Evolutionary conservation across 2,888 invertebrate species (phyloP).

Genomic region (Escarpia spicata): DNA sequence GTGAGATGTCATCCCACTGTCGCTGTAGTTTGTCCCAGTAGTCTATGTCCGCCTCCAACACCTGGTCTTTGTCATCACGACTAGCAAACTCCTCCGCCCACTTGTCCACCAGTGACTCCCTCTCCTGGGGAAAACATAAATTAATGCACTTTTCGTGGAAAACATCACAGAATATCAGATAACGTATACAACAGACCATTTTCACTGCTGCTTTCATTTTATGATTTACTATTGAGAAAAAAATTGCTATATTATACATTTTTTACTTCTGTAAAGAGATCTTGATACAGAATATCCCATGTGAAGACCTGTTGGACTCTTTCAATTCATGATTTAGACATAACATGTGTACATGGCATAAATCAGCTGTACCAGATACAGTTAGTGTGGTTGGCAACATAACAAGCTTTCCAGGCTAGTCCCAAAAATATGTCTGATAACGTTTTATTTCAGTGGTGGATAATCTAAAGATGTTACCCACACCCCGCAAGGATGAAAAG

Average conservation of each 20-base stretch:
- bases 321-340: too few relatives aligned
- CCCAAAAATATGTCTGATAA: neutral
- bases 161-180: neutral
- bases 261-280: too few relatives aligned
- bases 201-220: too few relatives aligned
- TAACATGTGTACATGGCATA: too few relatives aligned
- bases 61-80: slow-evolving; percentile 44
- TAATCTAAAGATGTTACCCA: too few relatives aligned
- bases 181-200: neutral
- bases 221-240: too few relatives aligned
- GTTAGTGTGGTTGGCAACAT: too few relatives aligned
- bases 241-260: too few relatives aligned
- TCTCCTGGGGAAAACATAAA: slow-evolving; percentile 29
- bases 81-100: slow-evolving; percentile 63
- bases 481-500: neutral
- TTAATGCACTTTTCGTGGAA: neutral
- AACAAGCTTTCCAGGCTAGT: too few relatives aligned
- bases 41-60: slow-evolving; percentile 50
- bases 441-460: neutral
- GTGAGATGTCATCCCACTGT: slow-evolving; percentile 71
- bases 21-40: slow-evolving; percentile 66
- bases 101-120: slow-evolving; percentile 56
- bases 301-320: too few relatives aligned
- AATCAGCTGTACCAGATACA: too few relatives aligned
- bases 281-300: too few relatives aligned